Evolutionary conservation across 2,113 vertebrate species (phyloP).

Genomic region (Cephalopholis sonnerati): DNA sequence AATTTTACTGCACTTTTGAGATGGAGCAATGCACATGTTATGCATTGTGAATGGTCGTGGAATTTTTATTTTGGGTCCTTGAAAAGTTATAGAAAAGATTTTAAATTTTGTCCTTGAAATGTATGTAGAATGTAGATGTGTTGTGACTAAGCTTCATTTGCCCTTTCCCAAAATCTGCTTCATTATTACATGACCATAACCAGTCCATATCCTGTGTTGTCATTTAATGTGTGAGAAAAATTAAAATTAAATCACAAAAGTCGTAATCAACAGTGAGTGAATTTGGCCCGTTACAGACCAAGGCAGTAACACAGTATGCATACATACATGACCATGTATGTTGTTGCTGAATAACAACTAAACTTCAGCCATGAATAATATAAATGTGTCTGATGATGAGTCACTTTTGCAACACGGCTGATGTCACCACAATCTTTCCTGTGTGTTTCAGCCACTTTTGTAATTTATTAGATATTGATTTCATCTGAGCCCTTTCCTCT

Average conservation of each 20-base stretch:
- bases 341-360: slow-evolving; percentile 32
- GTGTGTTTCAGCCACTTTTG: background rate
- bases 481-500: slow-evolving; percentile 15
- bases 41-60: too few species aligned
- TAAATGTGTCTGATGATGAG: slow-evolving; percentile 12
- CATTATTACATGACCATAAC: background rate
- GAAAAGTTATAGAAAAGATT: too few species aligned
- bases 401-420: slow-evolving; percentile 9
- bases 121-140: background rate
- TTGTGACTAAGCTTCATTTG: background rate
- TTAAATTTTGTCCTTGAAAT: too few species aligned
- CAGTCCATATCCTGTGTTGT: background rate
- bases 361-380: slow-evolving; percentile 25
- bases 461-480: slow-evolving; percentile 32
- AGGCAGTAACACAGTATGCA: background rate
- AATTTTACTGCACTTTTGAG: too few species aligned
- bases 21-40: too few species aligned
- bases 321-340: background rate
- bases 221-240: background rate
- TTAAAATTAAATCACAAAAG: background rate
- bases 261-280: background rate
- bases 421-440: background rate
- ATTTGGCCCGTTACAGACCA: background rate
- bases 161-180: background rate
- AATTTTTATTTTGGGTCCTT: too few species aligned